Conservation (phyloP, 2,888 invertebrate genomes). For the Acleris holmiana region DNA sequence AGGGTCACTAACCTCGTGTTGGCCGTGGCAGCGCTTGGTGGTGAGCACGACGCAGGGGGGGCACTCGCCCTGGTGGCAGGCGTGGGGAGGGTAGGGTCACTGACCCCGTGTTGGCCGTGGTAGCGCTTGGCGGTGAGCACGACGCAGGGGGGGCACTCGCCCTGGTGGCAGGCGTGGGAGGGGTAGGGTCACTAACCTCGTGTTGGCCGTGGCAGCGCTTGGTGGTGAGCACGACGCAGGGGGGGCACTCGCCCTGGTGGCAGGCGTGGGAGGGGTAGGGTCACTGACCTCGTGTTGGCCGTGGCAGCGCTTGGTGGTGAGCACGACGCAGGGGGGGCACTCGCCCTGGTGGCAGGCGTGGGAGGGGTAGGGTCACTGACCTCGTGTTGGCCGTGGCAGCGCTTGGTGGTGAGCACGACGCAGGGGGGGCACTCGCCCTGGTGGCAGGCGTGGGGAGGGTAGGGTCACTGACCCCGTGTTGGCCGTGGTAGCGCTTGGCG, state of each 20-base stretch:
- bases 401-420: constrained; percentile 90
- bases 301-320: constrained; percentile 93
- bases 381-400: constrained; percentile 91
- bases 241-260: constrained; percentile 74
- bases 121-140: constrained; percentile 92
- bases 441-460: constrained; percentile 90
- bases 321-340: constrained; percentile 87
- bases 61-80: constrained; percentile 72
- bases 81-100: not conserved
- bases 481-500: constrained; percentile 88
- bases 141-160: constrained; percentile 92
- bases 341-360: constrained; percentile 81
- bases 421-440: constrained; percentile 91
- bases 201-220: constrained; percentile 93
- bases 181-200: constrained; percentile 72
- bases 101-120: constrained; percentile 55
- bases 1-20: not conserved
- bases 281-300: constrained; percentile 88
- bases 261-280: constrained; percentile 48
- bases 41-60: constrained; percentile 94
- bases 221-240: constrained; percentile 92
- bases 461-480: constrained; percentile 84
- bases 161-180: constrained; percentile 14
- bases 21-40: constrained; percentile 88
- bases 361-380: constrained; percentile 77